phyloP scores from a whole-genome alignment of 1,140 invertebrate species.

The Littorina saxatilis region DNA sequence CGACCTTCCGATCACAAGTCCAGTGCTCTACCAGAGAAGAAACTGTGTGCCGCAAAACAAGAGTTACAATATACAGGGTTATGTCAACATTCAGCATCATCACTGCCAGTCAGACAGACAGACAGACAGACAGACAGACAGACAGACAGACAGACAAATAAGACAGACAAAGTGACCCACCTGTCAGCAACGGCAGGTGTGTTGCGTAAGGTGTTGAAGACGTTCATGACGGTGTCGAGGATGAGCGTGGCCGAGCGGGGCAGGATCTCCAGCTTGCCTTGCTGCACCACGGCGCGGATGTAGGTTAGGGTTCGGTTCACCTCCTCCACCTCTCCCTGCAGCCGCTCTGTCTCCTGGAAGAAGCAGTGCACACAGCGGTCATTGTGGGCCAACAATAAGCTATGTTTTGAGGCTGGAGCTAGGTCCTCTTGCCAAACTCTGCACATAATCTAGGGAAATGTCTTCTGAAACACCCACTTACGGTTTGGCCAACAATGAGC shows the following conservation, averaged over 20 bases:
- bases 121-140: not conserved
- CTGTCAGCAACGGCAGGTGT: slow-evolving; percentile 83
- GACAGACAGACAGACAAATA: not conserved
- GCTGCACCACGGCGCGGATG: slow-evolving; percentile 93
- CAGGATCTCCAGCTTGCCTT: slow-evolving; percentile 90
- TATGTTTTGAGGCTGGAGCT: not conserved
- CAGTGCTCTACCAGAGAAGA: too few relatives aligned
- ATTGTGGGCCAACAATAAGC: too few relatives aligned
- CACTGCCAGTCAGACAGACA: not conserved
- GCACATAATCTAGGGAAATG: not conserved
- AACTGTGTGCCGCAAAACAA: too few relatives aligned
- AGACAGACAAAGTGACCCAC: slow-evolving; percentile 76
- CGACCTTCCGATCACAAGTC: too few relatives aligned
- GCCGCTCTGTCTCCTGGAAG: slow-evolving; percentile 62
- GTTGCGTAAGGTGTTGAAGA: slow-evolving; percentile 85
- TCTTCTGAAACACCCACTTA: not conserved
- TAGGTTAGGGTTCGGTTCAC: slow-evolving; percentile 83
- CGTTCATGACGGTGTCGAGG: slow-evolving; percentile 91
- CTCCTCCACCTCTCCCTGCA: slow-evolving; percentile 68
- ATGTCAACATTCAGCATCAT: too few relatives aligned
- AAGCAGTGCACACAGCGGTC: not conserved
- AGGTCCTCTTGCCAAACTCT: not conserved
- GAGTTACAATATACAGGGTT: too few relatives aligned
- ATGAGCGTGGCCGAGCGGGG: slow-evolving; percentile 94
- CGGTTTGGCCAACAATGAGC: not conserved